Evolutionary conservation across 2,797 vertebrate species (phyloP), one percentile per base, ranked within the genome.

Genomic region (Cyclopterus lumpus): DNA sequence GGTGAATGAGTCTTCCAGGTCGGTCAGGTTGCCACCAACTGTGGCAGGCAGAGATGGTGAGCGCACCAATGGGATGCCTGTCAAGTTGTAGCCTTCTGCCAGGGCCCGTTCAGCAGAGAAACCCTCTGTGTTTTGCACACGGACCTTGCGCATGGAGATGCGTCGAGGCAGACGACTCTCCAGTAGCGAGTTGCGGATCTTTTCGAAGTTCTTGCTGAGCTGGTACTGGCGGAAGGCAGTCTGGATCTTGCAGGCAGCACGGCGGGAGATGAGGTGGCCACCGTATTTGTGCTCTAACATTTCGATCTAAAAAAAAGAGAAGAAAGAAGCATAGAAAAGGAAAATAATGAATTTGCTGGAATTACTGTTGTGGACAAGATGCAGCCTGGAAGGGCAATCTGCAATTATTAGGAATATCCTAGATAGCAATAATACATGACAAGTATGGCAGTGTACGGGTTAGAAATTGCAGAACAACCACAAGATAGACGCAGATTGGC

Each of bases 241-340:
- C 94, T 99, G 98, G 91, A 99, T 99, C 89, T 98, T 99, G 94
- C 97, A 98, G 79, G 98, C 98, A 24, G 98, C 98, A 51, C 97
- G 95, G 67, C 98, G 97, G 63, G 98, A 98, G 81, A 97, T 98
- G 85, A 98, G 93, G 89, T 99, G 98, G 76, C 98, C 98, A 0
- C 98, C 98, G 77, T 99, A 99, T 81, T 99, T 99, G 94, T 98
- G 97, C 92, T 99, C 98, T 97, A 99, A 93, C 98, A 99, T 99
- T 97, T 99, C 98, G 93, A 99, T 98, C 98, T 99, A 11, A 95
- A 15, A 28, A 26, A 4, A 79, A n/a, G 26, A 85, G 16, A 63
- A 51, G 15, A 73, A 24, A 81, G 55, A 84, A 44, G 75, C 20
- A 81, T 15, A 88, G 22, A 86, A 49, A 84, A 32, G 15, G 6